Base-by-base conservation (phyloP, 53 echinoderm and acorn worm genomes). In the Patiria pectinifera region DNA sequence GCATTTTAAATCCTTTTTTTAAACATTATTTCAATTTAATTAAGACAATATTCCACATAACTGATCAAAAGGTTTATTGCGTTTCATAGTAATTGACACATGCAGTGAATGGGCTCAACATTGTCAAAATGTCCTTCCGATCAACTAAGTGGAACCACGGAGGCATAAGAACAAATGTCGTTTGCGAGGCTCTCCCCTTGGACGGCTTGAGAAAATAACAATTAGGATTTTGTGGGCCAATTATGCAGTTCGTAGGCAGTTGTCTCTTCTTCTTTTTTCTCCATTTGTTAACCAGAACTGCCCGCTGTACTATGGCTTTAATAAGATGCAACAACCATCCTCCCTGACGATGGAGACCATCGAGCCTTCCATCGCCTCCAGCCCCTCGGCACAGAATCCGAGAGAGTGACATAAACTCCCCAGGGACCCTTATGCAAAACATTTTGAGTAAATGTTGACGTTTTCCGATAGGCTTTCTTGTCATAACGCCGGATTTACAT, bases 401-500 rank as follows among this genome's bases (percentile, higher is more conserved):
- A 81, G 8, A 53, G 62, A 90, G 69, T 81, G 80, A 48, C 90
- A 80, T 80, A n/a, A 16, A 21, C 66, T 63, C 90, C 90, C n/a
- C 45, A 63, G 90, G 80, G 80, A 81, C 25, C 80, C 66, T 66
- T 81, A 90, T 90, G 90, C 90, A 90, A 81, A 90, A 90, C 90
- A 63, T 90, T 80, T 90, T 90, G 80, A 90, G 90, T 90, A 80
- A 90, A 90, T 90, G 90, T 90, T 90, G 90, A 90, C 90, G 90
- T 90, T 90, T 81, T 90, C 90, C 62, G 81, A 90, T 90, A 80
- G 90, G 90, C 90, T 90, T 90, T 90, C 90, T 90, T 90, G 90
- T 90, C 90, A 81, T 90, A 90, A 90, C 90, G 90, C 80, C n/a
- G 90, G 90, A 90, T 90, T 90, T 66, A 90, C 90, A 90, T 90